Percentiles rank a stretch among this genome's conserved stretches.
Evolutionary conservation across 2,888 invertebrate species (phyloP).

Genomic region (Cosmopolites sordidus): DNA sequence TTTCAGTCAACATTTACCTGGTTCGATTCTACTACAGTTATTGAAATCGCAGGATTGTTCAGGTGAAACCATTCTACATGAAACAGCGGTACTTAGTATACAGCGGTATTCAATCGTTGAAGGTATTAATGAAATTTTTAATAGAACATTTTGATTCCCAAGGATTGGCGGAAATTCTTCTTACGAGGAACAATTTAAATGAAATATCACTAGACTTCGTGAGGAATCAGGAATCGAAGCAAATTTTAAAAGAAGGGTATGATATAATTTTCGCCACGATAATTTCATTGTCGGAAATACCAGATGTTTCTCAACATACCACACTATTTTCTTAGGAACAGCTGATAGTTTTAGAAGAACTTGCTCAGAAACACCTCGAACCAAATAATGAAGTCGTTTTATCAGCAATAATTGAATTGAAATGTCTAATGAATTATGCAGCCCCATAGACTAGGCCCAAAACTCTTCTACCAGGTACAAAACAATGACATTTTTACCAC

Average conservation of each 20-base stretch:
- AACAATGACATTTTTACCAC: too few species aligned
- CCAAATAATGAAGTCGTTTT: neutral
- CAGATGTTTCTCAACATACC: neutral
- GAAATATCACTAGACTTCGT: neutral
- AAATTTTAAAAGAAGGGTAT: neutral
- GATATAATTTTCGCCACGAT: neutral
- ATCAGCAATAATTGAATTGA: neutral
- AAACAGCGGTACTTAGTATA: neutral
- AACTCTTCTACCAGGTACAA: too few species aligned
- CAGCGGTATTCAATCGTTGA: neutral
- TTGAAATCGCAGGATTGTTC: neutral
- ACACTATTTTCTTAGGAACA: neutral
- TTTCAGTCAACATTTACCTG: neutral
- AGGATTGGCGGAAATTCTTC: neutral
- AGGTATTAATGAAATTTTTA: neutral
- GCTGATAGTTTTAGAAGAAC: neutral
- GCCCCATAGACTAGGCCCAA: too few species aligned
- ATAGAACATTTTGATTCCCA: neutral
- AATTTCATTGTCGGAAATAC: neutral
- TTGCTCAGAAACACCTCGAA: neutral
- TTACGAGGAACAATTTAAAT: neutral
- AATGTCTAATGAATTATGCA: neutral
- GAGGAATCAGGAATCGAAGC: neutral
- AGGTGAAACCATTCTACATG: neutral
- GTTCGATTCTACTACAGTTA: neutral